Evolutionary conservation across 2,113 vertebrate species (phyloP), one percentile per base, ranked within the genome.

Genomic region (Pyrgilauda ruficollis): DNA sequence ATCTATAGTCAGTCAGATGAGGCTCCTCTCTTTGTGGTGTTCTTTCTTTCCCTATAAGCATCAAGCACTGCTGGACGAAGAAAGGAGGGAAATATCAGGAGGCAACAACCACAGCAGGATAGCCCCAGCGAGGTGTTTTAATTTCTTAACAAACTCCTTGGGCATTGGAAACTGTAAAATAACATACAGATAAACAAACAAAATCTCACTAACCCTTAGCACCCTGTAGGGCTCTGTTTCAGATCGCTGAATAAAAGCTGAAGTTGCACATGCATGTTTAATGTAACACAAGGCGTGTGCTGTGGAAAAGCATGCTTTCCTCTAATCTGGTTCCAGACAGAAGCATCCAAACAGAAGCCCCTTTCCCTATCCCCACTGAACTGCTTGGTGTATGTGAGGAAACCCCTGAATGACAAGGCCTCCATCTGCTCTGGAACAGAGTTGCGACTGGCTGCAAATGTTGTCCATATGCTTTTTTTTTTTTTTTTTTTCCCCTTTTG

Each of bases 401-500:
- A 96, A 94, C 93, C 88, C 90, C 84, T 89, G 88, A 96, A 96
- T 84, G 94, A 96, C 94, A 95, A 92, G 93, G 88, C 93, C 43
- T 96, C 94, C 93, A 93, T 95, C 96, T 96, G 94, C 92, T 97
- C 88, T 84, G 91, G 78, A 96, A 72, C 19, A 3, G 79, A 96
- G 96, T 64, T 97, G 87, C 23, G 83, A 96, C 90, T 94, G 93
- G 73, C 90, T 96, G 92, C 92, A 92, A 96, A 96, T 96, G 90
- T 96, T 94, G 95, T 95, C 94, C 94, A 91, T 97, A 94, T 96
- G 92, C 59, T 94, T 96, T 96, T 96, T 94, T 90, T 89, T 87
- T 74, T 74, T 89, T 37, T 37, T 84, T 69, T 5, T 37, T 37
- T 37, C 35, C 37, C 43, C 27, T 66, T 79, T 88, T 90, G 14